Conservation (phyloP, 2,888 invertebrate species). For the Mantis religiosa region DNA sequence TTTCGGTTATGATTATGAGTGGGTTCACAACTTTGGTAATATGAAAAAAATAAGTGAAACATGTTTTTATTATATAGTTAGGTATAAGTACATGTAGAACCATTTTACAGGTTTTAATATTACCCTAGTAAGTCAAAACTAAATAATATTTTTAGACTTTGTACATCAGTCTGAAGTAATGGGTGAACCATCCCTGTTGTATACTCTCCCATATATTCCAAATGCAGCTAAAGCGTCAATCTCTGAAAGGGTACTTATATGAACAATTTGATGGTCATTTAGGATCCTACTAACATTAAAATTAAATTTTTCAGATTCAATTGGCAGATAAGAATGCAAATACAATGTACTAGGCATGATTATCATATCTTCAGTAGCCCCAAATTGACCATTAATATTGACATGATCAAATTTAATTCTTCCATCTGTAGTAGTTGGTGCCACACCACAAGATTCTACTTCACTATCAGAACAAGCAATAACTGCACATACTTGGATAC, state of each 20-base stretch:
- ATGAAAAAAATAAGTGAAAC: too few species aligned
- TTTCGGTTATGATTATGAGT: too few species aligned
- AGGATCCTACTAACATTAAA: not conserved
- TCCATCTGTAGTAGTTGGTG: not conserved
- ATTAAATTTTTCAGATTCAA: not conserved
- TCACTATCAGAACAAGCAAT: not conserved
- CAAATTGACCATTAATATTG: not conserved
- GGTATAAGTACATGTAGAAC: too few species aligned
- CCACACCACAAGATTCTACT: not conserved
- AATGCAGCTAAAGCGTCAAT: not conserved
- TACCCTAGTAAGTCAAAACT: too few species aligned
- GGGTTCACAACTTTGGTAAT: too few species aligned
- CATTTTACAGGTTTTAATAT: too few species aligned
- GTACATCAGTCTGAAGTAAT: not conserved
- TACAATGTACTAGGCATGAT: not conserved
- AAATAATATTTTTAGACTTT: too few species aligned
- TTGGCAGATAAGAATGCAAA: not conserved
- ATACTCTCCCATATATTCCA: constrained; percentile 10
- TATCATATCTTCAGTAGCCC: not conserved
- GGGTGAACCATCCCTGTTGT: not conserved
- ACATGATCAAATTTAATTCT: not conserved
- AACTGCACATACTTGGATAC: constrained; percentile 6
- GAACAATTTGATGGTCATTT: not conserved
- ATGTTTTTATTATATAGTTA: too few species aligned
- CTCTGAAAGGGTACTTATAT: not conserved